Evolutionary conservation across 2,113 vertebrate genomes (phyloP), one percentile per base, ranked within the genome.

Genomic region (Hyperopisus bebe): DNA sequence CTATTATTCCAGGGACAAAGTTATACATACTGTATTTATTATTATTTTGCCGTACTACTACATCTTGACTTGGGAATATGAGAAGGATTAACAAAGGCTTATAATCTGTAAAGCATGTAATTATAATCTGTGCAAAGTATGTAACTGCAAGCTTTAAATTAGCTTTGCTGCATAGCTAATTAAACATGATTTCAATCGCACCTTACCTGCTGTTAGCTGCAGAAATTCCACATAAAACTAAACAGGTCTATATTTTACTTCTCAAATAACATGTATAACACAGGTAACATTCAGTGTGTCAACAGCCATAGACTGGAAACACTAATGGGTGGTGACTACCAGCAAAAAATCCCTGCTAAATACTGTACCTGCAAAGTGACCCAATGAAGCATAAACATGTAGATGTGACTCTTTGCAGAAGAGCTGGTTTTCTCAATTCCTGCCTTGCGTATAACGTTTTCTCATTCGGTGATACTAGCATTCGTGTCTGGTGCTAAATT

Each of bases 91-190:
- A 31, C 48, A 27, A 31, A 51, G 84, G 48, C 35, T 86, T 86
- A 51, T 86, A 50, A 50, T 82, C 39, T 82, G 39, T 82, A 82
- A 82, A 82, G 77, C 77, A 48, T 51, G 84, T 27, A 86, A 50
- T 86, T 86, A 27, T 50, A 50, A 86, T 50, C n/a, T 31, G 35
- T 39, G 77, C 35, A 82, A 15, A 82, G 35, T 82, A 39, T 42
- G 35, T 46, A 82, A 82, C 42, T 42, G 17, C 35, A 86, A 50
- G 21, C 44, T 15, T 53, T 27, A 53, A 24, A 50, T 50, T 86
- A 50, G n/a, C 46, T 51, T 86, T 48, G n/a, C n/a, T 51, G 48
- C 48, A 50, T 86, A 51, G 47, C 84, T 50, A 86, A 82, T 27
- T 86, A 86, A 86, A 31, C 47, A 53, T 50, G 27, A 50, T 27